Base-by-base conservation (phyloP, 2,113 vertebrate species). In the Henicopernis longicauda region DNA sequence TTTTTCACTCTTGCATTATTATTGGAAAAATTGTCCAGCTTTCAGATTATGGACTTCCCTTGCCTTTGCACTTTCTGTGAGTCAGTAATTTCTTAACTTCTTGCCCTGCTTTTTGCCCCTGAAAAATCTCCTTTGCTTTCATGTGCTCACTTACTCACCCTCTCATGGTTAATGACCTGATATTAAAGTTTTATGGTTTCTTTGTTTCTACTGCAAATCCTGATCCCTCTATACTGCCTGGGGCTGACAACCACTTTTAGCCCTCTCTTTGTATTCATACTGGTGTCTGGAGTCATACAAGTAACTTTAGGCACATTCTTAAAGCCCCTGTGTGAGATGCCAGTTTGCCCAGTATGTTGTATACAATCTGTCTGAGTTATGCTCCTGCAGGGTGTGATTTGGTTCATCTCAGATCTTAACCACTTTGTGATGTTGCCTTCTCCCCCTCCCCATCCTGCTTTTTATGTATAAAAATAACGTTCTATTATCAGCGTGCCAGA, bases 401-500 rank as follows among this genome's bases (percentile, higher is more conserved):
- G 7, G 27, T 66, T 90, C 26, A 36, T 6, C 6, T 83, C 42
- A 73, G 34, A 58, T 27, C 3, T 34, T 65, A 88, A 36, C 13
- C 3, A 16, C 50, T 54, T 77, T 26, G 6, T 27, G 11, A 40
- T 49, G 10, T 13, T 78, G 7, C 16, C 7, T 72, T 57, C 21
- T 59, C 11, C 15, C 7, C 4, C 12, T 34, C 2, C 13, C 7
- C 7, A 45, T 29, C 23, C 20, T 71, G 13, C 4, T 73, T 89
- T 80, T 81, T 38, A 42, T 54, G 7, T 16, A 40, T 21, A 50
- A 54, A 86, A 85, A 36, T 10, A 62, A 6, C 1, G 16, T 57
- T 65, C 19, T 49, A 3, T 45, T 66, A 31, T 40, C 16, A 50
- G 9, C 0, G 0, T 88, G 20, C 3, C 42, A 45, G 31, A 29